Evolutionary conservation across 2,113 vertebrate species (phyloP).

Genomic region (Saccopteryx bilineata): DNA sequence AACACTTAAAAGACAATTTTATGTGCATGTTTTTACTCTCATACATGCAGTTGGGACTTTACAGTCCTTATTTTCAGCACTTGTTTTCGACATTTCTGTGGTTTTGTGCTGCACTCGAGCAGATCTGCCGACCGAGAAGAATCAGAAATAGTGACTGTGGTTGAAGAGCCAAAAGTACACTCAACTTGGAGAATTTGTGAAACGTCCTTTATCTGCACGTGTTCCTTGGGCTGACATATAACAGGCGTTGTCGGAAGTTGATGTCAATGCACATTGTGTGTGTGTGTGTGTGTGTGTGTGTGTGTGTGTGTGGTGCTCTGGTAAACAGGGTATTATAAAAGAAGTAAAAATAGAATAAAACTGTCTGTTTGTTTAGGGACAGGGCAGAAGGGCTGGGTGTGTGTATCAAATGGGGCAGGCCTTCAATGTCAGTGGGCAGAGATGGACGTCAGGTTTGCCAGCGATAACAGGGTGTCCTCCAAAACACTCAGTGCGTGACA

Average conservation of each 20-base stretch:
- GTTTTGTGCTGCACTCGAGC: slow-evolving; percentile 59
- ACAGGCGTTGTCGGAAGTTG: not conserved
- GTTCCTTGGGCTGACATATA: not conserved
- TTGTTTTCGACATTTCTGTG: slow-evolving; percentile 77
- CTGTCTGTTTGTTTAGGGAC: slow-evolving; percentile 51
- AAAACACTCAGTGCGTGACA: not conserved
- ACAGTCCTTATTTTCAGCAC: slow-evolving; percentile 33
- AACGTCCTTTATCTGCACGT: slow-evolving; percentile 49
- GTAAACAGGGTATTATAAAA: slow-evolving; percentile 14
- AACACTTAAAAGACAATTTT: slow-evolving; percentile 62
- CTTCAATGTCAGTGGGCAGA: not conserved
- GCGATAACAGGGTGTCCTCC: not conserved
- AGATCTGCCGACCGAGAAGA: slow-evolving; percentile 46
- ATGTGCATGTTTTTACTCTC: slow-evolving; percentile 60
- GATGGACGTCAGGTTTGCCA: not conserved
- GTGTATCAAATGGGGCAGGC: not conserved
- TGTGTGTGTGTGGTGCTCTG: not conserved
- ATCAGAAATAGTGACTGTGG: slow-evolving; percentile 54
- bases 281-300: no score
- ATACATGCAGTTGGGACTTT: slow-evolving; percentile 31
- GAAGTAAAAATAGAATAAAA: slow-evolving; percentile 29
- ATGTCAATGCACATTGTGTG: not conserved
- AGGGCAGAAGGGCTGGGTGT: not conserved
- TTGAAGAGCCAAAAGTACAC: not conserved
- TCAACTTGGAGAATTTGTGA: slow-evolving; percentile 12